Evolutionary conservation across 2,888 invertebrate species (phyloP).

Genomic region (Parthenolecanium corni): DNA sequence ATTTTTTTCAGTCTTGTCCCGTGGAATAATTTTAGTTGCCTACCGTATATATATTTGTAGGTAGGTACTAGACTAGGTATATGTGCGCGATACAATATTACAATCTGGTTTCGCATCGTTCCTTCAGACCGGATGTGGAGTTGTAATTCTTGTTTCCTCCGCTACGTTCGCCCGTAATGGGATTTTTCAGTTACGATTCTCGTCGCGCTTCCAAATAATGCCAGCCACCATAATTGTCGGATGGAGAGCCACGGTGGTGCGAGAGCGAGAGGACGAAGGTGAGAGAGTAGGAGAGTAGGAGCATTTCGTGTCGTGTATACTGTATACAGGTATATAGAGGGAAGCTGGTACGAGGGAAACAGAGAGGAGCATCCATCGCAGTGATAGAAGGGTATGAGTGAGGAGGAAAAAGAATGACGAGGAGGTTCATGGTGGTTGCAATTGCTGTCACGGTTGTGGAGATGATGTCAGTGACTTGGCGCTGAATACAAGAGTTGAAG

Average conservation of each 20-base stretch:
- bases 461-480: constrained; percentile 27
- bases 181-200: constrained; percentile 24
- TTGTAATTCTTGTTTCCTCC: constrained; percentile 24
- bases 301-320: too few relatives aligned
- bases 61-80: too few relatives aligned
- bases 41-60: too few relatives aligned
- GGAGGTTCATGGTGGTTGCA: constrained; percentile 10
- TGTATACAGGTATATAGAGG: too few relatives aligned
- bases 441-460: constrained; percentile 26
- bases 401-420: constrained; percentile 2
- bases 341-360: neutral
- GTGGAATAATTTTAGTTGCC: too few relatives aligned
- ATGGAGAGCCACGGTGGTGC: neutral
- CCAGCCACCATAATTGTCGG: constrained; percentile 12
- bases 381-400: neutral
- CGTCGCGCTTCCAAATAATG: constrained; percentile 24
- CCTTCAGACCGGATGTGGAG: constrained; percentile 23
- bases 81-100: neutral
- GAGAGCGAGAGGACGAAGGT: neutral
- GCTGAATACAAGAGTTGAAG: neutral
- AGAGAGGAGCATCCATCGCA: neutral
- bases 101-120: constrained; percentile 24
- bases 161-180: constrained; percentile 11
- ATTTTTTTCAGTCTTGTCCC: too few relatives aligned
- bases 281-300: neutral